A percentile compares a stretch with the other conserved stretches of the same genome.
Conservation (phyloP, 1,140 invertebrate species). For the Panulirus ornatus region DNA sequence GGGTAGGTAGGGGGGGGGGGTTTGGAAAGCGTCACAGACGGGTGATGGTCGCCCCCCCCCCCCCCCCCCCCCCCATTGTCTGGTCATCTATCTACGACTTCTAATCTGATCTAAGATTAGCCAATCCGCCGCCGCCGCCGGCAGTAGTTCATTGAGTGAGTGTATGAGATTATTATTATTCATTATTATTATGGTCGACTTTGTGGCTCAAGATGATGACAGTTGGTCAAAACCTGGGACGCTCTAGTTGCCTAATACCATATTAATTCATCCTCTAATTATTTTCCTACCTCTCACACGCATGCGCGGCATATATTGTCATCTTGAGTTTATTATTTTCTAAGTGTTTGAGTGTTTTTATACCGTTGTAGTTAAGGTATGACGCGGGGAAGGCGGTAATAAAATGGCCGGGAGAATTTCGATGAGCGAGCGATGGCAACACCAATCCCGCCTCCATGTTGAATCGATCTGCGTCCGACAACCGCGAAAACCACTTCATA, state of each 20-base stretch:
- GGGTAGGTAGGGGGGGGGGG: not conserved
- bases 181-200: slow-evolving; percentile 53
- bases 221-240: slow-evolving; percentile 61
- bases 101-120: slow-evolving; percentile 4
- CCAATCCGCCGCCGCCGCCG: not conserved
- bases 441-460: slow-evolving; percentile 55
- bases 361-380: no score
- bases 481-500: not conserved
- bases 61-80: no score
- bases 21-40: not conserved
- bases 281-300: no score
- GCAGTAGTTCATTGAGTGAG: not conserved
- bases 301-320: no score
- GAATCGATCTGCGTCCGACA: slow-evolving; percentile 66
- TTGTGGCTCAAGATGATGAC: slow-evolving; percentile 45
- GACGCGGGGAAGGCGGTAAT: no score
- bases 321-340: no score
- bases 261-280: no score
- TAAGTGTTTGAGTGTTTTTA: no score
- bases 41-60: not conserved
- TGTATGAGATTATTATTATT: slow-evolving; percentile 38
- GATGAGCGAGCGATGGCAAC: slow-evolving; percentile 15
- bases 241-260: no score
- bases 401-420: no score
- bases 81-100: slow-evolving; percentile 12